Evolutionary conservation across 2,888 invertebrate species (phyloP), one percentile per base, ranked within the genome.

Genomic region (Drosophila meridiana): DNA sequence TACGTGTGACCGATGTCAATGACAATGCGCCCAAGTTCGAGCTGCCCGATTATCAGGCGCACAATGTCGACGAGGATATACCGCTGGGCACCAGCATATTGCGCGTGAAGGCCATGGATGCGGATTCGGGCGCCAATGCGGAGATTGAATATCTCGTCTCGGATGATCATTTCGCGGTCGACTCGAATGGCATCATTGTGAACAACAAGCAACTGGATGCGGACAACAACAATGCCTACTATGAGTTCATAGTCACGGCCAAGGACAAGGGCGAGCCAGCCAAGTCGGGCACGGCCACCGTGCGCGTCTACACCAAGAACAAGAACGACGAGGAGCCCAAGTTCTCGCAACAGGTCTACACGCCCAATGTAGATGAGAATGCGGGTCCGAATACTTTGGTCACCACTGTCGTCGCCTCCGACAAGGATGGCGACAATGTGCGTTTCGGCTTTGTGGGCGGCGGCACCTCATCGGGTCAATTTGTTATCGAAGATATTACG

Each of bases 271-370:
- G 99, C 6, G 97, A 97, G 92, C 98, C 98, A 0, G 95, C 98
- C 0, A 97, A 97, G 92, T 98, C 97, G 0, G 98, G 98, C 56
- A 97, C 97, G 0, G 98, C 99, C 0, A 98, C 98, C 0, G 98
- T 99, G 20, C 95, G 98, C 68, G 96, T 99, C 67, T 98, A 98
- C 92, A 99, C 99, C n/a, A 98, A 98, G 91, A 99, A 99, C 91
- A 98, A 98, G 93, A 99, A 99, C 93, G 99, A 99, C 92, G 99
- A 99, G 93, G 97, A 98, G 91, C 99, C 99, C 0, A 98, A 98
- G 93, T 98, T 98, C 92, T 98, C 98, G 0, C 98, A 98, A 90
- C 98, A 98, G 94, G 98, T 98, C 4, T 98, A 98, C 93, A 98
- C 98, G 2, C 98, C 98, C 0, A 98, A 98, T 93, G 98, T 98